These are phyloP conservation scores for Craniophora ligustri DNA, from an alignment of 2,888 invertebrate genomes.

Conservation along the genomic window DNA sequence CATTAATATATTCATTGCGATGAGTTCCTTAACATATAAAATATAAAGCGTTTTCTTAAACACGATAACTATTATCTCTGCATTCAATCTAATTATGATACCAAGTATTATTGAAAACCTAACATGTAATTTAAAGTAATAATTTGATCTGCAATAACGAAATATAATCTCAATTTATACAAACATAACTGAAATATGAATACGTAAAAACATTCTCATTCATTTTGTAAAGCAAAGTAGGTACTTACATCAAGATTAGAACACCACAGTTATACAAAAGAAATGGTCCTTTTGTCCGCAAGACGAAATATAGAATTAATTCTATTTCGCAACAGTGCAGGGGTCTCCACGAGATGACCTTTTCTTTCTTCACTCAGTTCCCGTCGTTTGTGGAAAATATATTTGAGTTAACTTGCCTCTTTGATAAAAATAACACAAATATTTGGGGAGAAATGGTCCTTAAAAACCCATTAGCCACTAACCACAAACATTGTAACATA, in stretches of 20 bases:
- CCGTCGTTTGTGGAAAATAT: slow-evolving; percentile 3
- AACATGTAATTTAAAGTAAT: too few species aligned
- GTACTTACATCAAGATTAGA: slow-evolving; percentile 36
- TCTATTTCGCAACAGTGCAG: slow-evolving; percentile 34
- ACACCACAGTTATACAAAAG: slow-evolving; percentile 39
- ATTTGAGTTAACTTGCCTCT: neutral
- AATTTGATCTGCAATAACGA: too few species aligned
- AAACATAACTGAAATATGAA: slow-evolving; percentile 10
- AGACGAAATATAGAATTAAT: slow-evolving; percentile 45
- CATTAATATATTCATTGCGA: too few species aligned
- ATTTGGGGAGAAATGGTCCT: neutral
- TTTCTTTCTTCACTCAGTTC: slow-evolving; percentile 25
- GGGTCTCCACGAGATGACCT: slow-evolving; percentile 23
- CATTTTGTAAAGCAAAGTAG: slow-evolving; percentile 35
- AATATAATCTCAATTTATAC: too few species aligned
- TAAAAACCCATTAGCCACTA: neutral
- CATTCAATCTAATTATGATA: too few species aligned
- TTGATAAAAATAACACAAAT: neutral
- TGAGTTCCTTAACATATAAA: too few species aligned
- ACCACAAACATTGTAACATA: too few species aligned
- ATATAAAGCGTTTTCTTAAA: too few species aligned
- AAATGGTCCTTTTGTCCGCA: slow-evolving; percentile 30
- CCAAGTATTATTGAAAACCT: too few species aligned
- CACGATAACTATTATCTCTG: too few species aligned
- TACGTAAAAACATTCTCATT: slow-evolving; percentile 25